Percentiles rank a stretch among this genome's conserved stretches.
phyloP scores from a whole-genome alignment of 2,113 vertebrate species.

The Semicossyphus pulcher region DNA sequence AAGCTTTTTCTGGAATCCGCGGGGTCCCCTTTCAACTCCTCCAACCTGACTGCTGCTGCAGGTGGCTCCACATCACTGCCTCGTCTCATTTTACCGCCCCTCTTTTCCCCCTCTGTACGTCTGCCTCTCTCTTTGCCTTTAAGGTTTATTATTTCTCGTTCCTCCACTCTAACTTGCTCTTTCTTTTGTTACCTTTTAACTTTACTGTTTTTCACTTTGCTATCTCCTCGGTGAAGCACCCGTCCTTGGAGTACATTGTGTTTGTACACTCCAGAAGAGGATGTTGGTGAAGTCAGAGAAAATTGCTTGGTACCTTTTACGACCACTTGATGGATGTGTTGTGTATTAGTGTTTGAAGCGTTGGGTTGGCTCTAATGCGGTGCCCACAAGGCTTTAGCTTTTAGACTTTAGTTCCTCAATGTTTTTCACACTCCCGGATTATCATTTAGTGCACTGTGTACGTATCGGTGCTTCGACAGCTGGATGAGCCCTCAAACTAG shows the following conservation, averaged over 20 bases:
- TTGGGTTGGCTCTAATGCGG: not conserved
- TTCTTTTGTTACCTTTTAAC: not conserved
- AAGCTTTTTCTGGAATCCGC: slow-evolving; percentile 37
- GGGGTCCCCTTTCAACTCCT: slow-evolving; percentile 33
- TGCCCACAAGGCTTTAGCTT: not conserved
- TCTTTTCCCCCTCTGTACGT: not conserved
- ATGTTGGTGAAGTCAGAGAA: not conserved
- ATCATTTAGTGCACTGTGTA: not conserved
- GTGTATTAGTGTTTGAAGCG: not conserved
- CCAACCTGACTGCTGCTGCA: slow-evolving; percentile 22
- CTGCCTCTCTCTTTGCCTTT: not conserved
- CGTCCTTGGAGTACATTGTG: not conserved
- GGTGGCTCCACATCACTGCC: slow-evolving; percentile 19
- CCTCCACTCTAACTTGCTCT: not conserved
- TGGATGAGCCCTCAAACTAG: not conserved
- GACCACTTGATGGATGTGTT: not conserved
- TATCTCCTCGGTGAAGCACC: not conserved
- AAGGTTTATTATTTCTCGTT: not conserved
- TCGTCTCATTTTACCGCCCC: slow-evolving; percentile 19
- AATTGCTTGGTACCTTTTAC: not conserved
- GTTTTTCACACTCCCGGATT: not conserved
- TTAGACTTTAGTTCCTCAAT: too few species aligned
- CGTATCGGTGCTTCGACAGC: not conserved
- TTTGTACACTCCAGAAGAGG: not conserved
- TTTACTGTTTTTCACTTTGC: not conserved